A percentile compares a stretch with the other conserved stretches of the same genome.
Conservation (phyloP, 2,797 vertebrate genomes). For the Catamblyrhynchus diadema region DNA sequence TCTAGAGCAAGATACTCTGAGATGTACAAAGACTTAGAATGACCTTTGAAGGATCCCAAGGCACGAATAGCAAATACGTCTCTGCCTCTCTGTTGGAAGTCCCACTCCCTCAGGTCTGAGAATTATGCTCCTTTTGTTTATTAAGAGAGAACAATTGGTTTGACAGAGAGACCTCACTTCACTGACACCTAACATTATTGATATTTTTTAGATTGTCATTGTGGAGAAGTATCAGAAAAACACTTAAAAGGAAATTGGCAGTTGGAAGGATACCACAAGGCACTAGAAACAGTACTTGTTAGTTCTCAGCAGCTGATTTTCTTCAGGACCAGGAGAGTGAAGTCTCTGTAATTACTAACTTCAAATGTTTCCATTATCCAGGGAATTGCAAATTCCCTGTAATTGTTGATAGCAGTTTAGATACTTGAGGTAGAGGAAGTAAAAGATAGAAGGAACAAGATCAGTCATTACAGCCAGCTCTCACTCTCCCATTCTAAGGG, state of each 20-base stretch:
- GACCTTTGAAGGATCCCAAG: not conserved
- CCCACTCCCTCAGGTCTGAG: not conserved
- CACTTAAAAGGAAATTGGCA: not conserved
- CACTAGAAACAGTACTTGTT: not conserved
- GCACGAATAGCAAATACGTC: not conserved
- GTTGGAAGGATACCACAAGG: not conserved
- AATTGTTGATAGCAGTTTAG: not conserved
- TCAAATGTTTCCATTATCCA: not conserved
- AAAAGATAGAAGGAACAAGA: not conserved
- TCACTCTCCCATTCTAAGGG: not conserved
- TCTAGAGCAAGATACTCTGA: not conserved
- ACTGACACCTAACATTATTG: not conserved
- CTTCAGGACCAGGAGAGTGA: not conserved
- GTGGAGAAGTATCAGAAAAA: not conserved
- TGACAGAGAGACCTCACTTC: not conserved
- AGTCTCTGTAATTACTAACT: not conserved
- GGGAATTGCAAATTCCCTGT: conserved; percentile 4
- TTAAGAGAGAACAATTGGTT: not conserved
- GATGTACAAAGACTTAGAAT: not conserved
- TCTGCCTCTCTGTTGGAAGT: not conserved
- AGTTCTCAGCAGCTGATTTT: not conserved
- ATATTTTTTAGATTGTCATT: not conserved
- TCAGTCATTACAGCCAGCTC: not conserved
- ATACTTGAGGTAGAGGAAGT: not conserved
- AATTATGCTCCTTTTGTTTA: not conserved